phyloP scores from a whole-genome alignment of 2,113 vertebrate genomes.

The Mormoops blainvillei region DNA sequence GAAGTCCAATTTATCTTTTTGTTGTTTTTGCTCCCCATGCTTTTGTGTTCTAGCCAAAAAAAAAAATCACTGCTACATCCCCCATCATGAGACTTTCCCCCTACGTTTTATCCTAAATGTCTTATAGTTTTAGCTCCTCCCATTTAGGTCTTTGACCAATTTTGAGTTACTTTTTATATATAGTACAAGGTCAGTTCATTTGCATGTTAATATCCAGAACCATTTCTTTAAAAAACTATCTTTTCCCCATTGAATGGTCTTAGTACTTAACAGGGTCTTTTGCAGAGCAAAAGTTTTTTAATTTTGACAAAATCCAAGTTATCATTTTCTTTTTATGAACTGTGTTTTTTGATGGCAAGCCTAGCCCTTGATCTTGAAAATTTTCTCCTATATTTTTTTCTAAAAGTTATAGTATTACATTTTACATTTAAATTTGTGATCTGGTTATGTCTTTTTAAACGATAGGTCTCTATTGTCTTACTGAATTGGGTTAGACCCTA shows the following conservation, averaged over 20 bases:
- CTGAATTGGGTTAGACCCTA: background rate
- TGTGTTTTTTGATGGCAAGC: background rate
- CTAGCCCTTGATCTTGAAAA: background rate
- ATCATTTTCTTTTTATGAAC: background rate
- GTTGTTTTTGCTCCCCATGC: background rate
- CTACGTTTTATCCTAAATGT: background rate
- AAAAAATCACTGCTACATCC: background rate
- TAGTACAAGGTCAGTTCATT: background rate
- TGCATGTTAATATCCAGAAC: background rate
- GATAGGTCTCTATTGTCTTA: background rate
- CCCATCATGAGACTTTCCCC: background rate
- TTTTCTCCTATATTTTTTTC: background rate
- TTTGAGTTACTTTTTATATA: background rate
- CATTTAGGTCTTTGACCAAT: background rate
- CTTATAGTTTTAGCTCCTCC: background rate
- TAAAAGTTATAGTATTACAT: conserved; percentile 5
- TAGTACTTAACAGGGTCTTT: background rate
- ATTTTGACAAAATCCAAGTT: background rate
- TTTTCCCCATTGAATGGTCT: background rate
- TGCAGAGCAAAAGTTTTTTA: background rate
- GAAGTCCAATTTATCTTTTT: background rate
- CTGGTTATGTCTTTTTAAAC: conserved; percentile 6
- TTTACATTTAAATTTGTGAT: conserved; percentile 6
- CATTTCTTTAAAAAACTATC: background rate
- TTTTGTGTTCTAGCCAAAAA: background rate